Percentiles rank a stretch among this genome's conserved stretches.
Conservation (phyloP, 2,113 vertebrate genomes). For the Aegotheles bennettii region DNA sequence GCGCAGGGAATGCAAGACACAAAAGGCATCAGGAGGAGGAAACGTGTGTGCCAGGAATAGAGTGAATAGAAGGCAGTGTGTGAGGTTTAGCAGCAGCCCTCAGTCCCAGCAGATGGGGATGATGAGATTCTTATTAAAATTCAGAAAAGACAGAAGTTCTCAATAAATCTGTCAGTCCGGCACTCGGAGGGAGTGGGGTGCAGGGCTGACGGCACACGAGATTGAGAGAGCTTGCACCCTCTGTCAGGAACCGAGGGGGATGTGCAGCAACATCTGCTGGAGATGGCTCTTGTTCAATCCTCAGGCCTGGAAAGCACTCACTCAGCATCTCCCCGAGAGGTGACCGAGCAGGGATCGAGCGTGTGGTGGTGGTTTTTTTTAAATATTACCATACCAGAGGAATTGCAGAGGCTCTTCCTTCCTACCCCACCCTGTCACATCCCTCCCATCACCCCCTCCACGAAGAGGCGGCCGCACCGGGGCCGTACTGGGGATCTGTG, state of each 20-base stretch:
- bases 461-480: background rate
- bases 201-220: background rate
- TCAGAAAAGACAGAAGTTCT: background rate
- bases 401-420: background rate
- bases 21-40: background rate
- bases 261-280: background rate
- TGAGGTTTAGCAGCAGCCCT: background rate
- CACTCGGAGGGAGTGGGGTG: constrained; percentile 9
- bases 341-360: background rate
- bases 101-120: background rate
- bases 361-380: background rate
- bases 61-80: background rate
- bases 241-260: background rate
- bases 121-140: constrained; percentile 15
- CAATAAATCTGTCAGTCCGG: background rate
- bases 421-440: background rate
- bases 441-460: rapidly evolving
- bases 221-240: background rate
- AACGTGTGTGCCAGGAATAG: background rate
- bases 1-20: background rate
- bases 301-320: background rate
- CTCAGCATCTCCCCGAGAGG: background rate
- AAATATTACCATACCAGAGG: background rate
- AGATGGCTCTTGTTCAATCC: background rate
- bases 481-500: background rate